phyloP scores from a whole-genome alignment of 1,140 invertebrate species.

The Drosophila grimshawi region DNA sequence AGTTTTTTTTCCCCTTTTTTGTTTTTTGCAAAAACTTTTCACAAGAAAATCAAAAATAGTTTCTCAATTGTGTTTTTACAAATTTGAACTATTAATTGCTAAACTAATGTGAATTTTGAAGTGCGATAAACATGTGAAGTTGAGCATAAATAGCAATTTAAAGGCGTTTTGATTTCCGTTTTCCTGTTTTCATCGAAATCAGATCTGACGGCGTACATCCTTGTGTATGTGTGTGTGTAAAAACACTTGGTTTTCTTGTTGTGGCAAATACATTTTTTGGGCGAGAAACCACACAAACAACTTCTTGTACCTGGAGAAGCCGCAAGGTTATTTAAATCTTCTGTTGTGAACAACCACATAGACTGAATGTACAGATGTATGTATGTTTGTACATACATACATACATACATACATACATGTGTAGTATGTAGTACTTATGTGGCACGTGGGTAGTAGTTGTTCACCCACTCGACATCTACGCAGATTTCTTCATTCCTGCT shows the following conservation, averaged over 20 bases:
- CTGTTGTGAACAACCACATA: slow-evolving; percentile 19
- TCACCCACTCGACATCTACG: slow-evolving; percentile 75
- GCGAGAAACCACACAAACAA: slow-evolving; percentile 10
- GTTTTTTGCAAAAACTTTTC: too few relatives aligned
- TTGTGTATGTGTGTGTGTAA: slow-evolving; percentile 5
- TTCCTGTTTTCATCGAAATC: neutral
- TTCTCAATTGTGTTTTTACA: too few relatives aligned
- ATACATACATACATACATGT: neutral
- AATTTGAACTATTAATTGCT: too few relatives aligned
- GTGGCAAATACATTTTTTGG: slow-evolving; percentile 2
- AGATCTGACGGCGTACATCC: neutral
- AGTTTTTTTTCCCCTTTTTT: too few relatives aligned
- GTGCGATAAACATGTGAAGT: too few relatives aligned
- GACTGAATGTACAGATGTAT: slow-evolving; percentile 12
- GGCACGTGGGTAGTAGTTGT: slow-evolving; percentile 63
- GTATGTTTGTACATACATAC: neutral
- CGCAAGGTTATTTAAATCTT: slow-evolving; percentile 18
- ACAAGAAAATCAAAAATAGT: too few relatives aligned
- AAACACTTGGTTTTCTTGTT: slow-evolving; percentile 1
- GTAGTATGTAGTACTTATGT: slow-evolving; percentile 15
- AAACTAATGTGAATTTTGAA: too few relatives aligned
- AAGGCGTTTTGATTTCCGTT: neutral
- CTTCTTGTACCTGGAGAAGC: slow-evolving; percentile 6
- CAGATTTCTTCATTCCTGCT: slow-evolving; percentile 39
- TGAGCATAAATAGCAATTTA: too few relatives aligned